A percentile compares a stretch with the other conserved stretches of the same genome.
Evolutionary conservation across 2,113 vertebrate genomes (phyloP).

Genomic region (Ptychochromis oligacanthus): DNA sequence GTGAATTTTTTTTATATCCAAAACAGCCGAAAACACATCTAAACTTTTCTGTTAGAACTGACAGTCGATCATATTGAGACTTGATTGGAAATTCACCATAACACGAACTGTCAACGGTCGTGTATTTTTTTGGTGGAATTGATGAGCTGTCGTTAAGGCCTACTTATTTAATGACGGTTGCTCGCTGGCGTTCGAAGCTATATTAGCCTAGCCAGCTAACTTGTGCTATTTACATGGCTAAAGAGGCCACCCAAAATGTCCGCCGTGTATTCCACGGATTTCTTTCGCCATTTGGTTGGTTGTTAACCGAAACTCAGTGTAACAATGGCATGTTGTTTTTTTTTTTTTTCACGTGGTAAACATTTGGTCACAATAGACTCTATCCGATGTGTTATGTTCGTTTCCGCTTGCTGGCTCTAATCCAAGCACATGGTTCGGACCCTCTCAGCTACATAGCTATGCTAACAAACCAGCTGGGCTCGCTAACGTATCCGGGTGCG

Average conservation of each 20-base stretch:
- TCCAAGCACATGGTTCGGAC: constrained; percentile 84
- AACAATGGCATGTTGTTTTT: not conserved
- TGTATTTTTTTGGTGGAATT: constrained; percentile 18
- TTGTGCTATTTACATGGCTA: constrained; percentile 60
- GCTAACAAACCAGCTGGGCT: constrained; percentile 44
- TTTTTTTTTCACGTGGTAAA: too few species aligned
- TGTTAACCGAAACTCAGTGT: rapidly evolving
- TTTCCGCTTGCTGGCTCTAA: constrained; percentile 67
- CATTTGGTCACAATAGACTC: rapidly evolving
- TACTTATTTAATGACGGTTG: constrained; percentile 6
- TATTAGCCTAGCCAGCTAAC: constrained; percentile 45
- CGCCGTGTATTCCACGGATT: constrained; percentile 63
- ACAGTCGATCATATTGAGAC: rapidly evolving
- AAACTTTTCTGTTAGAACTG: rapidly evolving
- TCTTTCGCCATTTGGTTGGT: constrained; percentile 17
- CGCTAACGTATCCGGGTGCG: constrained; percentile 57
- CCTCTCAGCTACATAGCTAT: constrained; percentile 56
- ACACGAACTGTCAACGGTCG: not conserved
- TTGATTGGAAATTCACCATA: rapidly evolving
- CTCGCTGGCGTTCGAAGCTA: constrained; percentile 39
- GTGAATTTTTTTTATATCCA: not conserved
- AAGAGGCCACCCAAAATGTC: constrained; percentile 80
- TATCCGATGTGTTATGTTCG: not conserved
- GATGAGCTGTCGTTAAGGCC: constrained; percentile 24
- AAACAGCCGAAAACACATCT: not conserved